These are phyloP conservation scores for Anableps anableps DNA, from an alignment of 2,797 vertebrate genomes.

Conservation along the genomic window DNA sequence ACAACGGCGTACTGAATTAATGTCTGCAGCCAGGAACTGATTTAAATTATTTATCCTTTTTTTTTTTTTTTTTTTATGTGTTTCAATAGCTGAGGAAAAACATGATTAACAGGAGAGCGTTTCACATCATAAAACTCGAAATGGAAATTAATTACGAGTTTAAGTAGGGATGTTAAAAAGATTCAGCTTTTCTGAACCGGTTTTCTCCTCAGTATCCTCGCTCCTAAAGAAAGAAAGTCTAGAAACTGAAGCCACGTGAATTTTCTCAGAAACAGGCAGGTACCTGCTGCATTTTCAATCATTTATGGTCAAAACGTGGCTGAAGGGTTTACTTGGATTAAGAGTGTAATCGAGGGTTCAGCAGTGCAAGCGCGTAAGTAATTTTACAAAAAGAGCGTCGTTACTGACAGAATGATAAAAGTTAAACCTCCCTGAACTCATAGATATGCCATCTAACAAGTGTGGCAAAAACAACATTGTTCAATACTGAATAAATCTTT, in stretches of 20 bases:
- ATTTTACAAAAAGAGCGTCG: not conserved
- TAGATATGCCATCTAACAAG: not conserved
- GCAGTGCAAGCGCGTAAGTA: not conserved
- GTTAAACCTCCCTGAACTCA: not conserved
- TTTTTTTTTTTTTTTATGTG: slow-evolving; percentile 1
- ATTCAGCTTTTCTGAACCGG: not conserved
- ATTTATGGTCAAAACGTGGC: not conserved
- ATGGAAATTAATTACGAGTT: not conserved
- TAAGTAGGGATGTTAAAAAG: not conserved
- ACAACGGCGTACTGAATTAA: slow-evolving; percentile 43
- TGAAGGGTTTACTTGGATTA: not conserved
- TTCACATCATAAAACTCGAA: not conserved
- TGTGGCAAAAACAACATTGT: not conserved
- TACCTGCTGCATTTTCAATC: not conserved
- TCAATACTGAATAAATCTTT: not conserved
- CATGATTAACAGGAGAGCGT: not conserved
- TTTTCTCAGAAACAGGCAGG: not conserved
- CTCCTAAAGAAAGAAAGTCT: not conserved
- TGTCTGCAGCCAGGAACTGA: slow-evolving; percentile 16
- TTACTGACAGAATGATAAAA: not conserved
- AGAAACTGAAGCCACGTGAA: not conserved
- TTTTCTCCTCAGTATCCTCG: not conserved
- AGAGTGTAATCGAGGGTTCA: not conserved
- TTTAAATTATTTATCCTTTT: slow-evolving; percentile 38
- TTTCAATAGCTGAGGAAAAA: slow-evolving; percentile 19